A percentile compares a stretch with the other conserved stretches of the same genome.
Conservation (phyloP, 2,113 vertebrate species). For the Ardeotis arabs region DNA sequence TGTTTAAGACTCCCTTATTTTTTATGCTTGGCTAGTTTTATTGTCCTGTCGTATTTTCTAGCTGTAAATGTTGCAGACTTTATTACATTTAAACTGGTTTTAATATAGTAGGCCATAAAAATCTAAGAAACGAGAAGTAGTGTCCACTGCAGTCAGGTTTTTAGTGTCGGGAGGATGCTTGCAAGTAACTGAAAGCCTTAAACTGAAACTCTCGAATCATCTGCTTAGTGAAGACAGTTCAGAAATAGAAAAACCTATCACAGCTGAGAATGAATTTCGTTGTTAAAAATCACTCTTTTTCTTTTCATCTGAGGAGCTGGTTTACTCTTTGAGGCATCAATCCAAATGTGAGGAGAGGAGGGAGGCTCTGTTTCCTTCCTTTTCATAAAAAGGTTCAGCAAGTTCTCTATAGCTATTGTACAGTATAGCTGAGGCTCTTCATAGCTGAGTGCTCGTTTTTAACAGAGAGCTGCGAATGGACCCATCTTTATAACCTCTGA, state of each 20-base stretch:
- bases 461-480: not conserved
- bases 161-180: not conserved
- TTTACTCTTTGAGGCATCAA: conserved; percentile 1
- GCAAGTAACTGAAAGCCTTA: not conserved
- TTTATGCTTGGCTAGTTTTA: conserved; percentile 73
- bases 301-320: conserved; percentile 25
- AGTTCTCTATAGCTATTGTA: not conserved
- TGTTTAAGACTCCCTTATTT: conserved; percentile 45
- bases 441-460: not conserved
- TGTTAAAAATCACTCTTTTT: conserved; percentile 24
- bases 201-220: conserved; percentile 26
- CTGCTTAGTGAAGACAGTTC: not conserved
- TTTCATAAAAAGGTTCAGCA: not conserved
- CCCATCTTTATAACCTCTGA: not conserved
- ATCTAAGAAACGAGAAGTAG: not conserved
- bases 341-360: not conserved
- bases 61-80: conserved; percentile 66
- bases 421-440: not conserved
- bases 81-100: conserved; percentile 71
- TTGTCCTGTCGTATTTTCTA: conserved; percentile 64
- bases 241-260: conserved; percentile 2
- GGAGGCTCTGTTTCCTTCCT: not conserved
- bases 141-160: conserved; percentile 16
- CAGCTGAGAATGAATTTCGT: conserved; percentile 8
- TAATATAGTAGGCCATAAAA: conserved; percentile 64